phyloP scores from a whole-genome alignment of 2,113 vertebrate species.

The Hypomesus transpacificus region DNA sequence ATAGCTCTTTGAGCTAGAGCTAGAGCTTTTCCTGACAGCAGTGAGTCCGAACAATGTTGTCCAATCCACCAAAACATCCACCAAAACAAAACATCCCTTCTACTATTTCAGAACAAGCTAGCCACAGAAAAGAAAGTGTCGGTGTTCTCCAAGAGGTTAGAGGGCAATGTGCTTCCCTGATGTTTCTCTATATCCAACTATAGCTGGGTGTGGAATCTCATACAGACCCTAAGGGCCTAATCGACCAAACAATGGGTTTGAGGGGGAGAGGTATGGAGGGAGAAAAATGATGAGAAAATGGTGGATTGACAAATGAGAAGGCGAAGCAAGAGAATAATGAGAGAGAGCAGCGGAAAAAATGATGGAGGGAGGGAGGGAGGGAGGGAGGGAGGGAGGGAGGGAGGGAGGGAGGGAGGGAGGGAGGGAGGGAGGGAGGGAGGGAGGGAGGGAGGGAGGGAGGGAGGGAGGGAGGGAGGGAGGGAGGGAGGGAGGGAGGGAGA shows the following conservation, averaged over 20 bases:
- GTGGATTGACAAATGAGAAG: constrained; percentile 27
- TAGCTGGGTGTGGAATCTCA: not conserved
- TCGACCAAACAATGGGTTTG: not conserved
- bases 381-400: constrained; percentile 52
- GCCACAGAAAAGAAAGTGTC: no score
- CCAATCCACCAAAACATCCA: not conserved
- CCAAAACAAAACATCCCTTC: constrained; percentile 19
- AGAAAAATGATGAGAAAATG: constrained; percentile 34
- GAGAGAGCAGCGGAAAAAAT: constrained; percentile 25
- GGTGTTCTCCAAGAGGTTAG: not conserved
- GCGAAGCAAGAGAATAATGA: constrained; percentile 45
- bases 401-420: constrained; percentile 40
- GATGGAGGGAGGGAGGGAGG: constrained; percentile 36
- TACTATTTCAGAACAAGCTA: no score
- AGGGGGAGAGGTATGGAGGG: constrained; percentile 24
- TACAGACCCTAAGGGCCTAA: not conserved
- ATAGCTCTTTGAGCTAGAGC: no score
- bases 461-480: constrained; percentile 42
- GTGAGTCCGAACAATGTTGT: no score
- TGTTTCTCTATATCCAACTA: not conserved
- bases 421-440: constrained; percentile 48
- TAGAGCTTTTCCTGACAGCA: no score
- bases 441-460: constrained; percentile 47
- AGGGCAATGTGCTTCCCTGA: not conserved
- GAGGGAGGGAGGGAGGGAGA: constrained; percentile 51